Evolutionary conservation across 2,888 invertebrate genomes (phyloP), one percentile per base, ranked within the genome.

Genomic region (Drosophila neonasuta): DNA sequence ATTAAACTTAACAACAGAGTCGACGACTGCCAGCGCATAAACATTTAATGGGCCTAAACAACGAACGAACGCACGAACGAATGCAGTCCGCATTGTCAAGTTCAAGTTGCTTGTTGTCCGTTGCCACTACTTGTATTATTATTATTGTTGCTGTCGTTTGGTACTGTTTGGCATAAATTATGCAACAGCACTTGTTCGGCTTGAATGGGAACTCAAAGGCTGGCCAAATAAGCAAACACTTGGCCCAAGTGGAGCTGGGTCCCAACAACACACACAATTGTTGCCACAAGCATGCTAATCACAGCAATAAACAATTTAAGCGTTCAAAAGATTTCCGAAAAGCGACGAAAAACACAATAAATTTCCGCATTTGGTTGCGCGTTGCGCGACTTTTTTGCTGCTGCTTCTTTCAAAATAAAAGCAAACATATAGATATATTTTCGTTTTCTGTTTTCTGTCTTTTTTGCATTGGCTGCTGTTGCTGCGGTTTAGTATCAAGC

Each of bases 251-350:
- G 59, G 45, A 48, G 55, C 52, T 52, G 52, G 50, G 61, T 51
- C 61, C 24, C 24, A 24, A 24, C 24, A 24, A 24, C 24, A 24
- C 24, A 24, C 54, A 72, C 65, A 70, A 76, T 65, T 69, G 65
- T 75, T 86, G 68, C 74, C 81, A 68, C 82, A 79, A 71, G 52
- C 73, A 77, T 71, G 82, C 83, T 85, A 86, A 85, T 86, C 87
- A 80, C 82, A 63, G 67, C 80, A 70, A 85, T 82, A 85, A 86
- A 85, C 82, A 82, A 85, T 82, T 84, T 86, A 68, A 79, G 78
- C 67, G 80, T 73, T 77, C 58, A 68, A 75, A 80, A 86, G 74
- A 85, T 84, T 84, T 84, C 82, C 85, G 78, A 81, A 84, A 77
- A 73, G 67, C 66, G 59, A 50, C 65, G 71, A 49, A 74, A 78